These are phyloP conservation scores for Lycia hirtaria DNA, from an alignment of 2,888 invertebrate genomes.

Conservation along the genomic window DNA sequence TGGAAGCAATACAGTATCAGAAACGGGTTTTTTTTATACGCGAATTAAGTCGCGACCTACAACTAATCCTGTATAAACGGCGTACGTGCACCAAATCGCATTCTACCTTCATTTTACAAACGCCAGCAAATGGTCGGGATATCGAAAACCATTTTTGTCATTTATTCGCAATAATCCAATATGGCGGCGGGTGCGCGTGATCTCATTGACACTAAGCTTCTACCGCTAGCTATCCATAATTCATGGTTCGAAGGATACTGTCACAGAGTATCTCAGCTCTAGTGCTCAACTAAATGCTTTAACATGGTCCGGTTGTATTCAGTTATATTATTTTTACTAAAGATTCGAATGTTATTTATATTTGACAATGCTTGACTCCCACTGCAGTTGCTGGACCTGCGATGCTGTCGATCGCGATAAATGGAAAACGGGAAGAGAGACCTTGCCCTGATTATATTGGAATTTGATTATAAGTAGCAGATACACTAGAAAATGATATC, in stretches of 20 bases:
- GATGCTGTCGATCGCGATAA: too few species aligned
- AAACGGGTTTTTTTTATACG: too few species aligned
- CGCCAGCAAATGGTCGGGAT: conserved; percentile 40
- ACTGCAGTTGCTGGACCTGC: too few species aligned
- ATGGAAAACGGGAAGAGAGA: too few species aligned
- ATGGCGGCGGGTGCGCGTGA: conserved; percentile 74
- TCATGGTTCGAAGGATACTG: conserved; percentile 56
- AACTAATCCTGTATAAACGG: too few species aligned
- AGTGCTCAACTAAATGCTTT: neutral
- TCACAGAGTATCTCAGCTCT: conserved; percentile 14
- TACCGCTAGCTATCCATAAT: conserved; percentile 73
- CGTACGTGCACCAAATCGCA: conserved; percentile 39
- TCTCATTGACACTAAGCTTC: conserved; percentile 79
- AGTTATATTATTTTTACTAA: neutral
- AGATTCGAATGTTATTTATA: neutral
- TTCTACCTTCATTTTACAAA: conserved; percentile 34
- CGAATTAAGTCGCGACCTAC: too few species aligned
- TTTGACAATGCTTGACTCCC: too few species aligned
- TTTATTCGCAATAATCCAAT: conserved; percentile 80
- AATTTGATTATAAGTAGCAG: too few species aligned
- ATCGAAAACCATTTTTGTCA: conserved; percentile 72
- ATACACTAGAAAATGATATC: too few species aligned
- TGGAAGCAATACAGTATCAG: too few species aligned
- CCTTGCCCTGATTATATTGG: too few species aligned
- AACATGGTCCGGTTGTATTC: neutral